These are phyloP conservation scores for Platycnemis pennipes DNA, from an alignment of 2,888 invertebrate species.

Conservation along the genomic window DNA sequence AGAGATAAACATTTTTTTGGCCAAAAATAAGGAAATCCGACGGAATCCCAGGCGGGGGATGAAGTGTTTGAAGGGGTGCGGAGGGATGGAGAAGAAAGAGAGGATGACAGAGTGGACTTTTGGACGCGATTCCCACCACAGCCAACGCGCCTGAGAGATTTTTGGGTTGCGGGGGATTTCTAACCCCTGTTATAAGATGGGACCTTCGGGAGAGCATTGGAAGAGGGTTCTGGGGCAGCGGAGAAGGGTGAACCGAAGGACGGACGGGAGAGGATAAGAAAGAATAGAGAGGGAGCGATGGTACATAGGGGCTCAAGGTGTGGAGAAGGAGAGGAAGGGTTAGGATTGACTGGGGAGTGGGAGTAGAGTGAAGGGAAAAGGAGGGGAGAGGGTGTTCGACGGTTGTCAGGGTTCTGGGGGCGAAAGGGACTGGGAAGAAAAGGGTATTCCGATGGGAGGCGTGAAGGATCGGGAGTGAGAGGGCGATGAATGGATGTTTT, in stretches of 20 bases:
- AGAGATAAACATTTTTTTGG: neutral
- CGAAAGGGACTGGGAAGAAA: neutral
- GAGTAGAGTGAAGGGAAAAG: neutral
- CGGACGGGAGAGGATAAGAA: neutral
- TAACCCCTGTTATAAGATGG: neutral
- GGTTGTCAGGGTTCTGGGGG: neutral
- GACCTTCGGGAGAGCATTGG: neutral
- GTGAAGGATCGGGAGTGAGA: neutral
- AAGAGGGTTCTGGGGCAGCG: neutral
- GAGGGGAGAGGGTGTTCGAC: neutral
- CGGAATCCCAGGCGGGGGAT: neutral
- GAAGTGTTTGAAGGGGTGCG: neutral
- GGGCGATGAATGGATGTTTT: too few species aligned
- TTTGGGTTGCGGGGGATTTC: neutral
- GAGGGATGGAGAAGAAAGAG: neutral
- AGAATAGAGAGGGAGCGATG: neutral
- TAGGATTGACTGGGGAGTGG: neutral
- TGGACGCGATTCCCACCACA: neutral
- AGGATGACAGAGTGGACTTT: neutral
- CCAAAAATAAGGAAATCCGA: neutral
- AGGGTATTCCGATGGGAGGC: neutral
- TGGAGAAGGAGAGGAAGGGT: neutral
- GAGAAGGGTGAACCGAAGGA: neutral
- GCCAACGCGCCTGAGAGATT: neutral
- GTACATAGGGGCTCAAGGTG: neutral